Evolutionary conservation across 2,797 vertebrate species (phyloP), one percentile per base, ranked within the genome.

Genomic region (Lateolabrax maculatus): DNA sequence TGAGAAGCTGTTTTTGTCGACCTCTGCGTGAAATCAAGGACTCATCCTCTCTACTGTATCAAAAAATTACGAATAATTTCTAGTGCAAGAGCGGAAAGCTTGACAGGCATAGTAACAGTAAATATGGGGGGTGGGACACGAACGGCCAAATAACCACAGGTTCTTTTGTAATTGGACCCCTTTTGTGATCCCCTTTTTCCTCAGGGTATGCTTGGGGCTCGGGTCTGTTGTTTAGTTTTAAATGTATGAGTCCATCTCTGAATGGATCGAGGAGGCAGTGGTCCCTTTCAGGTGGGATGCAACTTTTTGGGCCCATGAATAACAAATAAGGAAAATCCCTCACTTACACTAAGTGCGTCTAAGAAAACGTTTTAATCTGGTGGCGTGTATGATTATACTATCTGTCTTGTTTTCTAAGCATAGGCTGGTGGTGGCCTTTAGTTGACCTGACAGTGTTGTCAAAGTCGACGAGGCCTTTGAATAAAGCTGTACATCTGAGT

Each of bases 401-500:
- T 80, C 67, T 55, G 25, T 48, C 65, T 68, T 90, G 84, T 87
- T 89, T 75, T 82, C 63, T 48, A 69, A 73, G 75, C 31, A 51
- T 6, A 43, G 53, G 70, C 81, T 64, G 55, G 80, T 84, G 75
- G 79, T 90, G 93, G 82, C 92, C 94, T 90, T 87, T 46, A 68
- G 86, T 88, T 94, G 94, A 94, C 92, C 94, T 88, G 84, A 81
- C 77, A 62, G 67, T 83, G 65, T 73, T 89, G 89, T 90, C 74
- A 84, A 83, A 87, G 83, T 75, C 12, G 68, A 87, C 83, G 81
- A 84, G 68, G 68, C 75, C 68, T 74, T 85, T 92, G 89, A 91
- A 91, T 87, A 83, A 91, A 89, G 89, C 81, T 79, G 87, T 88
- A 85, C 85, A 90, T 90, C 90, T 91, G 89, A 88, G 79, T 90